Evolutionary conservation across 1,140 invertebrate species (phyloP), one percentile per base, ranked within the genome.

Genomic region (Batillaria attramentaria): DNA sequence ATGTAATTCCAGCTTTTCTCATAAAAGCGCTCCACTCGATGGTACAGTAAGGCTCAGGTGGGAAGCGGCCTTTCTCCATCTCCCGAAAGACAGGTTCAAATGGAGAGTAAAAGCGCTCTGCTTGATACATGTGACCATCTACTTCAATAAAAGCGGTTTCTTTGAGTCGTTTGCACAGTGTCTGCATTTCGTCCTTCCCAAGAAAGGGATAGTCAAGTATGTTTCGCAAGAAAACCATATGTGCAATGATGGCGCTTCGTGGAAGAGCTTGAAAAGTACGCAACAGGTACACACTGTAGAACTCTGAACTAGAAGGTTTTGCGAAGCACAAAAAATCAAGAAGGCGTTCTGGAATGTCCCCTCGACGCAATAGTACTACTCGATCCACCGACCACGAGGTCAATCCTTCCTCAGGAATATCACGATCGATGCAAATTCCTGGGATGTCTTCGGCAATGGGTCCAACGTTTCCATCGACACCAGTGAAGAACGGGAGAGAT

Each of bases 221-320:
- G 33, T 73, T 24, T 75, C 57, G 60, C 3, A 75, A n/a, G 42
- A 62, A 75, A 2, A 20, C n/a, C 37, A 75, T 75, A 28, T 75
- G 73, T 41, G 20, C 8, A 16, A 28, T 1, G 31, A 75, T 65
- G 16, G 73, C 35, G 10, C 6, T 31, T 2, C 54, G 73, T 31
- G 73, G 73, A 41, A 75, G 57, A 65, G 6, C n/a, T 1, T 75
- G 46, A 60, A 75, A 24, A 33, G 33, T 31, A 5, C 35, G 73
- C n/a, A 75, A 35, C 54, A 75, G 42, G 37, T 75, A 31, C 0
- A 2, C 0, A 0, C 6, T 39, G 57, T 75, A 75, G 39, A 75
- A 75, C 2, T 75, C 54, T 35, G 35, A 0, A 42, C 2, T 31
- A 16, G 35, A 35, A 31, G 37, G 1, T 31, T 2, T 5, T 42